phyloP scores from a whole-genome alignment of 2,113 vertebrate species.

The Menura novaehollandiae region DNA sequence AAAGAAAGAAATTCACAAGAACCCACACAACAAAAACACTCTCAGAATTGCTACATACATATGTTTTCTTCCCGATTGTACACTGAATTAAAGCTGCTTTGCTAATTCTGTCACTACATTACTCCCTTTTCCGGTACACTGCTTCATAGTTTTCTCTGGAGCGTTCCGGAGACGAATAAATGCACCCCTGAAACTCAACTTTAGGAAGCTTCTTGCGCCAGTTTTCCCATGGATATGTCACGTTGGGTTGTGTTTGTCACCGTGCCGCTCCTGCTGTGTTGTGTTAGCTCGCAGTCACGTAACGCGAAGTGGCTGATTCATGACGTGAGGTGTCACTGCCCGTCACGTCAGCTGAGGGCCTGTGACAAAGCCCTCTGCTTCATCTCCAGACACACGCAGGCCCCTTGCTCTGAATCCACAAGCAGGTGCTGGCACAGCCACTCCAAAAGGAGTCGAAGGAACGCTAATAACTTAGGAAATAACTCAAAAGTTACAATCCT shows the following conservation, averaged over 20 bases:
- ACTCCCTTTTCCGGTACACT: background rate
- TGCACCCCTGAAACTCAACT: constrained; percentile 12
- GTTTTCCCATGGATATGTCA: constrained; percentile 24
- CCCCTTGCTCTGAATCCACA: background rate
- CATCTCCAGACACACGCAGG: background rate
- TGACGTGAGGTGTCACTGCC: constrained; percentile 35
- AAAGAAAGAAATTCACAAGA: background rate
- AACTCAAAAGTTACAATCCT: background rate
- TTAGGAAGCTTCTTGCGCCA: background rate
- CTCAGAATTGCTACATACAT: background rate
- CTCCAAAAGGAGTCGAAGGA: background rate
- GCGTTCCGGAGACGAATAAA: background rate
- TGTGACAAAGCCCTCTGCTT: background rate
- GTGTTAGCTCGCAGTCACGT: constrained; percentile 2
- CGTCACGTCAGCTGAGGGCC: constrained; percentile 22
- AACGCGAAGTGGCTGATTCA: constrained; percentile 39
- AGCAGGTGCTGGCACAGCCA: background rate
- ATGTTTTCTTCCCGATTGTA: background rate
- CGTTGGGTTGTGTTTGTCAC: constrained; percentile 19
- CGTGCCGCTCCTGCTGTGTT: background rate
- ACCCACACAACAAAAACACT: background rate
- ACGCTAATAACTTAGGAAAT: background rate
- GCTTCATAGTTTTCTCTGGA: background rate
- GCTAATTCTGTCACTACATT: background rate
- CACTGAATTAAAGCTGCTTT: background rate